Base-by-base conservation (phyloP, 2,888 invertebrate genomes). In the Ichneumoninae sp. region DNA sequence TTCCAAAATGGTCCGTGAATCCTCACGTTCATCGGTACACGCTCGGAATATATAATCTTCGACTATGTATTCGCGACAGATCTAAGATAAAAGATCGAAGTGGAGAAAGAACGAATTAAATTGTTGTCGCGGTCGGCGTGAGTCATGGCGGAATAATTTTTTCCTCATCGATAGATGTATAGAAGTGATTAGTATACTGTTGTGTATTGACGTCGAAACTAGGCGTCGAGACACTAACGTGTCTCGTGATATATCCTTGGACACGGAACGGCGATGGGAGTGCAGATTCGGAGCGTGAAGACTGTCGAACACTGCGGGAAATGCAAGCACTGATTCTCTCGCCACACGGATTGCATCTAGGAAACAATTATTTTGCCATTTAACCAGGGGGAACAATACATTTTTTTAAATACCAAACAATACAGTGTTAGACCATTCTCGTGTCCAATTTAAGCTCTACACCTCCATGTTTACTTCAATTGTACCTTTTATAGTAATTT, bases 1-100 rank as follows among this genome's bases (percentile, higher is more conserved):
- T 65, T 75, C 75, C 75, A 75, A 75, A 75, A 47, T 47, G 50
- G 26, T 47, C n/a, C 65, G 60, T 63, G 40, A 63, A 65, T 33
- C 47, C 60, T 75, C 75, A 65, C 63, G 75, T 75, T 70, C 52
- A 30, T 52, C 70, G 70, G n/a, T 52, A 52, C 36, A 70, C 50
- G 52, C 47, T n/a, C 52, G 13, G 70, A 69, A 70, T 52, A 33
- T 52, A 33, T 16, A 52, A 68, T 22, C 33, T 52, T n/a, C 10
- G 44, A 40, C 68, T 47, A 68, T 44, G 10, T 22, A 68, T 40
- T 40, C 44, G 68, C 40, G 44, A 47, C 22, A 16, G 68, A 63
- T 52, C 50, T 54, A 68, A 50, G n/a, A 76, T 66, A n/a, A 54
- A 44, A 76, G 50, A 30, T 76, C 36, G 52, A 44, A 22, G n/a